Conservation (phyloP, 2,797 vertebrate species). For the Chaenodraco wilsoni region DNA sequence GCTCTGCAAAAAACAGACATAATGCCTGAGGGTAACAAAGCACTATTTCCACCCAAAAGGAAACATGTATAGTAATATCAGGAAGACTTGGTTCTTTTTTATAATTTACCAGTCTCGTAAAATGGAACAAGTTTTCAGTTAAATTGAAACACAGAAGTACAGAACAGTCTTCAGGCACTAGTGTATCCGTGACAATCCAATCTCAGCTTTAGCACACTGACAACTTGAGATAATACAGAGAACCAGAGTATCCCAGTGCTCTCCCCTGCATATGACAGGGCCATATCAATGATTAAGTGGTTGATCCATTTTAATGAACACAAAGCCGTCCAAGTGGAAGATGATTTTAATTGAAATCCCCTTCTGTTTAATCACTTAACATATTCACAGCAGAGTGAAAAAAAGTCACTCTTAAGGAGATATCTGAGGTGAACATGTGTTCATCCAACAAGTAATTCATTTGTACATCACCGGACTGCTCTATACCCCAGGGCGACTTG, state of each 20-base stretch:
- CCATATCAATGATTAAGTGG: slow-evolving; percentile 91
- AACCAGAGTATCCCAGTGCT: slow-evolving; percentile 86
- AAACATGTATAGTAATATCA: slow-evolving; percentile 12
- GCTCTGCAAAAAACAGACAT: slow-evolving; percentile 7
- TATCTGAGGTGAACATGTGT: slow-evolving; percentile 66
- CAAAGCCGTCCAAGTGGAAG: slow-evolving; percentile 90
- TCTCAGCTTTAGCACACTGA: slow-evolving; percentile 55
- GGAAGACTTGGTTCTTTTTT: slow-evolving; percentile 5
- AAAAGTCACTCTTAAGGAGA: slow-evolving; percentile 85
- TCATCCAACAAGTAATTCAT: slow-evolving; percentile 46
- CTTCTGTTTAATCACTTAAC: slow-evolving; percentile 91
- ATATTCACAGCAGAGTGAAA: slow-evolving; percentile 70
- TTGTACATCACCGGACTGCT: slow-evolving; percentile 32
- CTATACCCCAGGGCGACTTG: slow-evolving; percentile 7
- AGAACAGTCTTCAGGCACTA: slow-evolving; percentile 40
- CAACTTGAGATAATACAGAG: slow-evolving; percentile 87
- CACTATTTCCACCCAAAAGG: not conserved
- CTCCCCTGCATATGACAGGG: slow-evolving; percentile 86
- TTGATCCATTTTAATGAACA: slow-evolving; percentile 93
- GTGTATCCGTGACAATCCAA: slow-evolving; percentile 47
- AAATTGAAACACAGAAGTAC: slow-evolving; percentile 37
- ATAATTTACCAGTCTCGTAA: slow-evolving; percentile 28
- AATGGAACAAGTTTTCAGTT: slow-evolving; percentile 46
- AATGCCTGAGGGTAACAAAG: not conserved
- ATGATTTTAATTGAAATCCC: slow-evolving; percentile 95